These are phyloP conservation scores for Acholoe squamosa DNA, from an alignment of 2,888 invertebrate genomes.

Conservation along the genomic window DNA sequence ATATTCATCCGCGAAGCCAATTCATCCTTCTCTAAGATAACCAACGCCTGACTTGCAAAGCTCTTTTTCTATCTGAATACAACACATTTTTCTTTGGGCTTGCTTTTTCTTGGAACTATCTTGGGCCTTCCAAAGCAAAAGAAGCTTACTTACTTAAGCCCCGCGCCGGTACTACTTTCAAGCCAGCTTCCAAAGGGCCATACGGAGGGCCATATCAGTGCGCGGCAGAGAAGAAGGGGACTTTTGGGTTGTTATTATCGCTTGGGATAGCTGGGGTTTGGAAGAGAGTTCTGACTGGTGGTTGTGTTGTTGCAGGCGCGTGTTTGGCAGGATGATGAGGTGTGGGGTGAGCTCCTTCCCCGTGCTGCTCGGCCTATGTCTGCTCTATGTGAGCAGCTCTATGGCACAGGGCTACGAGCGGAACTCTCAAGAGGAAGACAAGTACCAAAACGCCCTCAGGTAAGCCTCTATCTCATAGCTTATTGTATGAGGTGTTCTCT, in stretches of 20 bases:
- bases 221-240: neutral
- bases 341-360: neutral
- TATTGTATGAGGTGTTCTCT: no score
- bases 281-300: neutral
- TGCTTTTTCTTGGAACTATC: neutral
- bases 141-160: neutral
- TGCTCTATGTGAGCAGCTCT: neutral
- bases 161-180: neutral
- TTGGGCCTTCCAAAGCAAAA: neutral
- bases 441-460: conserved; percentile 14
- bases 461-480: no score
- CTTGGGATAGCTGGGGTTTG: neutral
- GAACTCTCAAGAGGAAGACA: neutral
- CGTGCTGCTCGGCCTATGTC: neutral
- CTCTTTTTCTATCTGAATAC: neutral
- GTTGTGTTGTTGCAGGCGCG: conserved; percentile 11
- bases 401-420: conserved; percentile 4
- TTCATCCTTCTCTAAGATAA: neutral
- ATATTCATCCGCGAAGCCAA: neutral
- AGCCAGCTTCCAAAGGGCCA: no score
- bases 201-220: neutral
- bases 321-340: conserved; percentile 1
- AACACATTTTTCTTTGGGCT: neutral
- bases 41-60: neutral
- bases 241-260: no score